Conservation (phyloP, 2,113 vertebrate species). For the Cyanocitta stelleri region DNA sequence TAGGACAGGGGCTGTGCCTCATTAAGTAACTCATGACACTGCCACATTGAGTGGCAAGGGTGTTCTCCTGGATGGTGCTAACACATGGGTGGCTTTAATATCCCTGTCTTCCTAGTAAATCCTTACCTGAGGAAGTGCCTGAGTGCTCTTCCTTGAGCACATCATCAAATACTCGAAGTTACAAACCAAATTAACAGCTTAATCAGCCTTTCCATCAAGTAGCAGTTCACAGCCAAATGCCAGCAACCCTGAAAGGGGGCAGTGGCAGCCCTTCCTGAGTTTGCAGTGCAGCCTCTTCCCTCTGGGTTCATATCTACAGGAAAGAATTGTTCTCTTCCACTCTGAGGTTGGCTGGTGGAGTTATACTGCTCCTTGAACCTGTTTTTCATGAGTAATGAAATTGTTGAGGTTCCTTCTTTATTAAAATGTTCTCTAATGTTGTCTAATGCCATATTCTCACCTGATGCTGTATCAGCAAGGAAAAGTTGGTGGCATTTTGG, state of each 20-base stretch:
- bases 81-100: not conserved
- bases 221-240: not conserved
- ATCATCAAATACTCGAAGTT: not conserved
- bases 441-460: not conserved
- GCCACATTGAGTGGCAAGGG: not conserved
- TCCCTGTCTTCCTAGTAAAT: not conserved
- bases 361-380: not conserved
- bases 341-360: not conserved
- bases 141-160: not conserved
- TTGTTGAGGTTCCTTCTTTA: not conserved
- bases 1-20: not conserved
- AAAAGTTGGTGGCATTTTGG: not conserved
- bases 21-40: not conserved
- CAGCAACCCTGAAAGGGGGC: not conserved
- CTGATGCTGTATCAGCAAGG: not conserved
- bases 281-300: not conserved
- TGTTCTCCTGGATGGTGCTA: not conserved
- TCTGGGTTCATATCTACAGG: not conserved
- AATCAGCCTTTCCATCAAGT: not conserved
- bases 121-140: not conserved
- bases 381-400: not conserved
- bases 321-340: not conserved
- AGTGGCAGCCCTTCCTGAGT: not conserved
- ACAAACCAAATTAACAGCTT: not conserved
- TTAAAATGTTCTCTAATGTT: not conserved